Evolutionary conservation across 2,888 invertebrate genomes (phyloP).

Genomic region (Cancer borealis): DNA sequence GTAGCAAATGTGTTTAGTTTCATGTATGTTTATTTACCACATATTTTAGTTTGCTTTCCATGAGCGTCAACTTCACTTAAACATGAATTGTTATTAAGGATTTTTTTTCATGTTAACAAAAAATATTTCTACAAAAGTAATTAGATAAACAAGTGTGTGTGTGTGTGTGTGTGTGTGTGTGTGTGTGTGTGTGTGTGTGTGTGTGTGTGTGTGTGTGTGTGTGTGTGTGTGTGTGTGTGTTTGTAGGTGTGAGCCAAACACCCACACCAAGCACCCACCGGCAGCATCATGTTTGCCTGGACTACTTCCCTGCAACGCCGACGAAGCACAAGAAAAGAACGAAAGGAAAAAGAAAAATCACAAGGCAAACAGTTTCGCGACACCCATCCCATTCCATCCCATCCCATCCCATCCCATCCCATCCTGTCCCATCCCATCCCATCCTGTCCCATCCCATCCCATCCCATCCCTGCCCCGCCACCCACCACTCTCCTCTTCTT

Average conservation of each 20-base stretch:
- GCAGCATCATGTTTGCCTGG: background rate
- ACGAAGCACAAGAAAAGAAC: background rate
- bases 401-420: background rate
- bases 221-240: constrained; percentile 27
- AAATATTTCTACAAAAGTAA: background rate
- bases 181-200: constrained; percentile 32
- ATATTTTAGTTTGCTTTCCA: background rate
- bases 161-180: constrained; percentile 22
- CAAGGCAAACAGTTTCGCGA: background rate
- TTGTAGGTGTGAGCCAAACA: background rate
- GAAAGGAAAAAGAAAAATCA: background rate
- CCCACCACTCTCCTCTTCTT: background rate
- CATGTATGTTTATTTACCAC: background rate
- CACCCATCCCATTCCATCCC: constrained; percentile 5
- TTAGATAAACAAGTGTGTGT: background rate
- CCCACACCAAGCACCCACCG: background rate
- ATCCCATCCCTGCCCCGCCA: background rate
- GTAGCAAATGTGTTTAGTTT: background rate
- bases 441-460: background rate
- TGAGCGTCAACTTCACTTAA: background rate
- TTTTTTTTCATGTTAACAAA: background rate
- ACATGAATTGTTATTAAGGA: background rate
- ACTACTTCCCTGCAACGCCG: background rate
- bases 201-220: constrained; percentile 29
- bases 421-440: background rate